Evolutionary conservation across 1,140 invertebrate species (phyloP).

Genomic region (Drosophila aff.): DNA sequence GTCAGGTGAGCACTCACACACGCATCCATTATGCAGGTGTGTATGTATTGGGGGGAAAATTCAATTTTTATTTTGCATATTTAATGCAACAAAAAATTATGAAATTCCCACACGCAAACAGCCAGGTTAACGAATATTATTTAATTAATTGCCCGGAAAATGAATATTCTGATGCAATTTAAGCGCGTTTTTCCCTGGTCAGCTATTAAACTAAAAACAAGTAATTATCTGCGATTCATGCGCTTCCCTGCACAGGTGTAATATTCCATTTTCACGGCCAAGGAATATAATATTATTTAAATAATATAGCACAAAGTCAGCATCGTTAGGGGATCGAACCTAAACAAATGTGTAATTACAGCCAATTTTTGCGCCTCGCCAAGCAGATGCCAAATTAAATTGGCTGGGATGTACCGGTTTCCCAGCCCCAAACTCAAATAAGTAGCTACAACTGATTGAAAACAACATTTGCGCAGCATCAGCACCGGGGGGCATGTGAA

Average conservation of each 20-base stretch:
- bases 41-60: slow-evolving; percentile 45
- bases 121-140: slow-evolving; percentile 60
- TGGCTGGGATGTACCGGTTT: slow-evolving; percentile 15
- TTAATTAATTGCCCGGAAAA: slow-evolving; percentile 69
- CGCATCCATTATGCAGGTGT: slow-evolving; percentile 21
- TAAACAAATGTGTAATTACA: slow-evolving; percentile 58
- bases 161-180: slow-evolving; percentile 53
- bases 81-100: slow-evolving; percentile 58
- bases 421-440: slow-evolving; percentile 20
- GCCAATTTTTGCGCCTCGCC: slow-evolving; percentile 52
- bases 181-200: slow-evolving; percentile 38
- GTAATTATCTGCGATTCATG: slow-evolving; percentile 63
- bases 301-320: slow-evolving; percentile 3
- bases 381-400: slow-evolving; percentile 43
- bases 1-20: slow-evolving; percentile 36
- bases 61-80: slow-evolving; percentile 78
- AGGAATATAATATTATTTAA: slow-evolving; percentile 1
- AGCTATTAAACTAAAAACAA: slow-evolving; percentile 61
- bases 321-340: background rate
- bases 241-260: slow-evolving; percentile 34
- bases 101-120: slow-evolving; percentile 55
- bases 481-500: slow-evolving; percentile 48
- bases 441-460: slow-evolving; percentile 49
- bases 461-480: slow-evolving; percentile 55
- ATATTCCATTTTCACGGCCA: slow-evolving; percentile 14